Base-by-base conservation (phyloP, 2,797 vertebrate species). In the Pseudomugil tenellus region DNA sequence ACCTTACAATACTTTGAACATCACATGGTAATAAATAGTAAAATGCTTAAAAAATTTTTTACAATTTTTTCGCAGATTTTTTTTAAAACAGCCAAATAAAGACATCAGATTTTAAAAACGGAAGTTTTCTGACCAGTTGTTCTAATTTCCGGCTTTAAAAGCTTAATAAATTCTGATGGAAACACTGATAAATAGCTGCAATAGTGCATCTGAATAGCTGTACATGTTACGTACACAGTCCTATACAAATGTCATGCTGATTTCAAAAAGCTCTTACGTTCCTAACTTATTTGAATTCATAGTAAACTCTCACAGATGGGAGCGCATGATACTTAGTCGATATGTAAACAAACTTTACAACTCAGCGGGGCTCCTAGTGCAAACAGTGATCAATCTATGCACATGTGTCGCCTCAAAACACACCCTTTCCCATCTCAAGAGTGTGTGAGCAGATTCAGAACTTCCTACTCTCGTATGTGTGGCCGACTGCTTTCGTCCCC, bases 361-460 rank as follows among this genome's bases (percentile, higher is more conserved):
- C 58, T 75, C 71, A 61, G 48, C 13, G 1, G 63, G 70, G 70
- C 0, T 31, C 26, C 8, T 3, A 58, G 69, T 54, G 25, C 63
- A 79, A 88, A 92, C 87, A 89, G 32, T 73, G 48, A 72, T 53
- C 37, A 72, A 84, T 65, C 74, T 83, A 35, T 87, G 67, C 70
- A 62, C 67, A 13, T 67, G 21, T 49, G 34, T 52, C 53, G 53
- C 37, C 60, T 62, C 39, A 58, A 67, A 84, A 76, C 64, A 43
- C 25, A 51, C 72, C 59, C 58, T 65, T 39, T 73, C 61, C 71
- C 59, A 79, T 77, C 71, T 73, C 55, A 63, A 39, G 69, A 67
- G 76, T 72, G 71, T 46, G 63, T 25, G 63, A 46, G 67, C 1
- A 72, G 39, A 51, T 37, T 32, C 43, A 78, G 80, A 72, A 84